Evolutionary conservation across 2,113 vertebrate genomes (phyloP).

Genomic region (Sitta europaea): DNA sequence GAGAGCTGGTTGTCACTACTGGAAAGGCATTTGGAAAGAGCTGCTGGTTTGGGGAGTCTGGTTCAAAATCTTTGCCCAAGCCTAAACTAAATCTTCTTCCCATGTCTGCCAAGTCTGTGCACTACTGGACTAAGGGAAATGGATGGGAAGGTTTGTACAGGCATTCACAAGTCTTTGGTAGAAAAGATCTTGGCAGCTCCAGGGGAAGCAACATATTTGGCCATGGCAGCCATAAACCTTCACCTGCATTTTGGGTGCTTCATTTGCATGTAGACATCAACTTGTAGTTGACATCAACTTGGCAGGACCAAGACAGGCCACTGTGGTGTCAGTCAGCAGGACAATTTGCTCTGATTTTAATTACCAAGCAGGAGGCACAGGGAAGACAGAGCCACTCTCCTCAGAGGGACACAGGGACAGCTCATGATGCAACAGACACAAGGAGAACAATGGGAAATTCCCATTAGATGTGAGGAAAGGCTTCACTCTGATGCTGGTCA

Average conservation of each 20-base stretch:
- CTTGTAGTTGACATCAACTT: accelerated
- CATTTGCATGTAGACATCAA: background rate
- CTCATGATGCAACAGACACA: background rate
- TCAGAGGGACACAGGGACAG: background rate
- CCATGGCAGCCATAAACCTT: background rate
- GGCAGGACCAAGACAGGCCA: background rate
- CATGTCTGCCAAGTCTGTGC: background rate
- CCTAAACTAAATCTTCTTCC: background rate
- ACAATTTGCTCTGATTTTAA: background rate
- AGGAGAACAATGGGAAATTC: background rate
- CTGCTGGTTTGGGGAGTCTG: background rate
- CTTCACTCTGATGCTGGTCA: background rate
- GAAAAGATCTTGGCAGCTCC: background rate
- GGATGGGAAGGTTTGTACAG: background rate
- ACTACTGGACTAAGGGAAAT: background rate
- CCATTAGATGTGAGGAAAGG: background rate
- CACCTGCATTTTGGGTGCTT: background rate
- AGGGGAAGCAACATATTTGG: background rate
- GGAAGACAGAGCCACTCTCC: background rate
- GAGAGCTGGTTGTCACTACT: background rate
- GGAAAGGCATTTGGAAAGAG: background rate
- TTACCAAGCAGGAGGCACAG: background rate
- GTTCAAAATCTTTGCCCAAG: background rate
- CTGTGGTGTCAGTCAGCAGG: background rate
- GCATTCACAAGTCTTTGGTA: background rate